phyloP scores from a whole-genome alignment of 2,888 invertebrate species.

The Eupelmus urozonus region DNA sequence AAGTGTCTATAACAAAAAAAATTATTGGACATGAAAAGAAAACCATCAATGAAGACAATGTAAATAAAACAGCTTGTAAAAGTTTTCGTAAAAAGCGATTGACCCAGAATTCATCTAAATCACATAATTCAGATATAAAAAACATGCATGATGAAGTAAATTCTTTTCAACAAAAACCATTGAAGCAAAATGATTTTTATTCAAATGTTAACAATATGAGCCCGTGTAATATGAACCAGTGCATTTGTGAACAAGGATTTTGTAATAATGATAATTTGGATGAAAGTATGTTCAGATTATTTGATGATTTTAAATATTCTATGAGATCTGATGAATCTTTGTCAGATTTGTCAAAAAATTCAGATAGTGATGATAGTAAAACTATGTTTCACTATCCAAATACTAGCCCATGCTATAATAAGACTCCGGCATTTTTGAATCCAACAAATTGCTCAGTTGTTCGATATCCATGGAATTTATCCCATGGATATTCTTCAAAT shows the following conservation, averaged over 20 bases:
- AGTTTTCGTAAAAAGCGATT: slow-evolving; percentile 21
- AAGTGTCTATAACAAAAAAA: slow-evolving; percentile 56
- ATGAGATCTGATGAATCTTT: slow-evolving; percentile 48
- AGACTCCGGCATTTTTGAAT: slow-evolving; percentile 16
- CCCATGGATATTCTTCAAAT: neutral
- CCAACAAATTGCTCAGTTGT: slow-evolving; percentile 47
- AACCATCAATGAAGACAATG: neutral
- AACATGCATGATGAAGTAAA: neutral
- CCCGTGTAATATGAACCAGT: neutral
- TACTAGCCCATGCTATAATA: neutral
- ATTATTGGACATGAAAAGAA: slow-evolving; percentile 39
- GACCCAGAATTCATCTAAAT: neutral
- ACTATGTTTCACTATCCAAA: neutral
- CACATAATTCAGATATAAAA: neutral
- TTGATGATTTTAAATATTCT: slow-evolving; percentile 45
- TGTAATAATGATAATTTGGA: slow-evolving; percentile 11
- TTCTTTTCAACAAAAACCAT: neutral
- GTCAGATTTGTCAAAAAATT: slow-evolving; percentile 43
- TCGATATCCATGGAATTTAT: slow-evolving; percentile 40
- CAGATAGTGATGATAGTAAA: slow-evolving; percentile 43
- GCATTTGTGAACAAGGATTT: neutral
- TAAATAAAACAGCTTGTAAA: neutral
- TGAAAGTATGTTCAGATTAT: slow-evolving; percentile 2
- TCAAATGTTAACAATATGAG: neutral
- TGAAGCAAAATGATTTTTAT: neutral